Conservation (phyloP, 2,888 invertebrate species). For the Callyntrura sp. region DNA sequence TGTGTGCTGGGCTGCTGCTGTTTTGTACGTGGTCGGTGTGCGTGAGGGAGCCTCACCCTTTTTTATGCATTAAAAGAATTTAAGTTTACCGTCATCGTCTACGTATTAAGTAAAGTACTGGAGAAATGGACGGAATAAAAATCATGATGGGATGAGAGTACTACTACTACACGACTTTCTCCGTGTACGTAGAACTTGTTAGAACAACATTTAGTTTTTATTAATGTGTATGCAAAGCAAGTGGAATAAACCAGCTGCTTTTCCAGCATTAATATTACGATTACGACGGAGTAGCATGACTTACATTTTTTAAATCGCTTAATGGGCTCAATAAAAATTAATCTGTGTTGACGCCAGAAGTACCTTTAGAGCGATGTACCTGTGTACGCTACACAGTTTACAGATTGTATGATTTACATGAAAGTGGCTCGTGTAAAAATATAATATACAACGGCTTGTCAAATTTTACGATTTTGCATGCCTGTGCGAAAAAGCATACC, state of each 20-base stretch:
- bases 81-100: not conserved
- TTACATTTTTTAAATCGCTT: conserved; percentile 32
- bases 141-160: conserved; percentile 40
- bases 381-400: no score
- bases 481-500: no score
- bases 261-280: conserved; percentile 12
- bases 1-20: no score
- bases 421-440: no score
- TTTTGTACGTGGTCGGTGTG: no score
- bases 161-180: conserved; percentile 9
- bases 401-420: no score
- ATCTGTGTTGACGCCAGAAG: not conserved
- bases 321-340: conserved; percentile 23
- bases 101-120: conserved; percentile 36
- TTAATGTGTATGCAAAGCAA: conserved; percentile 11
- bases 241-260: conserved; percentile 29
- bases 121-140: conserved; percentile 42
- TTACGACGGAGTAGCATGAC: conserved; percentile 25
- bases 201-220: not conserved
- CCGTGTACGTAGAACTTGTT: conserved; percentile 23
- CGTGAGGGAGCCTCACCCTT: conserved; percentile 25
- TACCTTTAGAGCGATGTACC: no score
- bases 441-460: no score
- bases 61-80: conserved; percentile 36
- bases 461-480: no score